A percentile compares a stretch with the other conserved stretches of the same genome.
Conservation (phyloP, 2,113 vertebrate species). For the Progne subis region DNA sequence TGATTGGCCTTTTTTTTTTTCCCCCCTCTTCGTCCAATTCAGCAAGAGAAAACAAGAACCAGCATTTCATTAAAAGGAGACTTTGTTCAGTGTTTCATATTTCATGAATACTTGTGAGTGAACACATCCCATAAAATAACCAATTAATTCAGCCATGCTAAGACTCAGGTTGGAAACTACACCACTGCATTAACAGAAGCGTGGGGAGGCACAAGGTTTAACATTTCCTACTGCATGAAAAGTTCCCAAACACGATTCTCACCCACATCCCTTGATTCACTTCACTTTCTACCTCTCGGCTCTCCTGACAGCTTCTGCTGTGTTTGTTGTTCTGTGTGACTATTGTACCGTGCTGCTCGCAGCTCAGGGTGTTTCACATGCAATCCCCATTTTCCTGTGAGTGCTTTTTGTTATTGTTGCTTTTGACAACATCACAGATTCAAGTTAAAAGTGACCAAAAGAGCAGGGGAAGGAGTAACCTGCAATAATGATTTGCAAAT, state of each 20-base stretch:
- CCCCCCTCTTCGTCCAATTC: background rate
- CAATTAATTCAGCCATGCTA: slow-evolving; percentile 48
- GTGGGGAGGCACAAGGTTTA: background rate
- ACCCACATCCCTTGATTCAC: background rate
- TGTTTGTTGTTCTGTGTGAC: background rate
- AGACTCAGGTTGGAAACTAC: background rate
- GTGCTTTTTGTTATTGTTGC: background rate
- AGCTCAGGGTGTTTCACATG: background rate
- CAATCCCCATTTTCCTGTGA: background rate
- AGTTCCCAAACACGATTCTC: background rate
- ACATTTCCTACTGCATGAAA: background rate
- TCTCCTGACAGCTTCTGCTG: slow-evolving; percentile 32
- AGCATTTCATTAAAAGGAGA: slow-evolving; percentile 58
- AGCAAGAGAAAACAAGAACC: slow-evolving; percentile 48
- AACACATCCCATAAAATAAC: slow-evolving; percentile 50
- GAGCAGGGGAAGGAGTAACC: slow-evolving; percentile 1
- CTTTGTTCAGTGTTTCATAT: slow-evolving; percentile 59
- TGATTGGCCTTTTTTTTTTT: slow-evolving; percentile 47
- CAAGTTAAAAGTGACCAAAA: background rate
- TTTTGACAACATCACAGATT: background rate
- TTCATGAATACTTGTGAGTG: slow-evolving; percentile 48
- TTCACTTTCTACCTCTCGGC: background rate
- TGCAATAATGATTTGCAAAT: slow-evolving; percentile 62
- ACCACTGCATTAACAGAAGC: background rate
- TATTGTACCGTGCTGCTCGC: background rate